Conservation (phyloP, 2,888 invertebrate species). For the Abrostola tripartita region DNA sequence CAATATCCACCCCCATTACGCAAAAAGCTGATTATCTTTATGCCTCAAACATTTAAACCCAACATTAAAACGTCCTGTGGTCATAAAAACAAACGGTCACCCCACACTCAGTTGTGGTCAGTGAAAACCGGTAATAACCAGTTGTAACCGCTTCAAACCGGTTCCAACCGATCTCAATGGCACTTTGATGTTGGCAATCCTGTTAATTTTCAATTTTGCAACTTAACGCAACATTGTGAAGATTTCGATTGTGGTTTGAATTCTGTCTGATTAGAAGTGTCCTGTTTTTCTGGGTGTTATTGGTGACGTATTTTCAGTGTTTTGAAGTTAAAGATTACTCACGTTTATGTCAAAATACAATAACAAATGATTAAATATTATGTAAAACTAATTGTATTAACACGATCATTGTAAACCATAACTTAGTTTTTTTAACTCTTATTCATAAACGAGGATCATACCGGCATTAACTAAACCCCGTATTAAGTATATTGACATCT, state of each 20-base stretch:
- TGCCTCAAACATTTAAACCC: conserved; percentile 53
- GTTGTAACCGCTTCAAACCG: conserved; percentile 54
- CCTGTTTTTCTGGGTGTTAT: conserved; percentile 6
- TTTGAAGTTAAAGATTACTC: too few species aligned
- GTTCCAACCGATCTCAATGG: conserved; percentile 54
- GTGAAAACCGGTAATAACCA: conserved; percentile 70
- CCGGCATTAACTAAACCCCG: too few species aligned
- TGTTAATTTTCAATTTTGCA: conserved; percentile 61
- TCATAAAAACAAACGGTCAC: conserved; percentile 65
- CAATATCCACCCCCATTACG: conserved; percentile 43
- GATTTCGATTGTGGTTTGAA: conserved; percentile 34
- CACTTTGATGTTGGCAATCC: conserved; percentile 64
- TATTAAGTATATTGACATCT: too few species aligned
- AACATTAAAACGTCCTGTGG: conserved; percentile 49
- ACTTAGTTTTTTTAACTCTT: too few species aligned
- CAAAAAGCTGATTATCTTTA: conserved; percentile 48
- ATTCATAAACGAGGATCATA: too few species aligned
- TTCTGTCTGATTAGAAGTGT: background rate
- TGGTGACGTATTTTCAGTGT: background rate
- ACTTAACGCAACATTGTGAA: conserved; percentile 51
- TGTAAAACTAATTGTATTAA: too few species aligned
- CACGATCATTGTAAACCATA: too few species aligned
- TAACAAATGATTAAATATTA: too few species aligned
- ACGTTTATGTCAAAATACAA: too few species aligned
- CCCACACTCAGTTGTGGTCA: conserved; percentile 53